Evolutionary conservation across 1,140 invertebrate genomes (phyloP).

Genomic region (Bombus vancouverensis): DNA sequence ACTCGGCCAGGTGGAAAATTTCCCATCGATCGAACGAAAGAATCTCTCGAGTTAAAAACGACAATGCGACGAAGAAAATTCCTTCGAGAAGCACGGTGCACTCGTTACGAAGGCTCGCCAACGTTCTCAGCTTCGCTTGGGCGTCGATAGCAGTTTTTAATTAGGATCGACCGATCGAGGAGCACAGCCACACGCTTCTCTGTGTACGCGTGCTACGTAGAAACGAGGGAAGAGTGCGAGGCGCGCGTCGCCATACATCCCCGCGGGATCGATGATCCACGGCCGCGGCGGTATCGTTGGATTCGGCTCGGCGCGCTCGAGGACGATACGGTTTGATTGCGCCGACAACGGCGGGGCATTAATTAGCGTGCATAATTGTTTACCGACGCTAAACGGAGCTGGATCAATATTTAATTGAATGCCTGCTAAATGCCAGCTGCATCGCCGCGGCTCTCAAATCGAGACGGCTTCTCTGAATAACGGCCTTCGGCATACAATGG

Average conservation of each 20-base stretch:
- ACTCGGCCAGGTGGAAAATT: not conserved
- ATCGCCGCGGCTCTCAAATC: constrained; percentile 77
- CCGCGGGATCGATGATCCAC: constrained; percentile 64
- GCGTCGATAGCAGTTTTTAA: constrained; percentile 48
- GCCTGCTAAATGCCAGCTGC: constrained; percentile 80
- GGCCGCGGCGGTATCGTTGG: constrained; percentile 35
- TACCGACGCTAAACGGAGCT: constrained; percentile 79
- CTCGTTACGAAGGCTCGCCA: not conserved
- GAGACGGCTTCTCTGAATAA: constrained; percentile 74
- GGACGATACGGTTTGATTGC: constrained; percentile 77
- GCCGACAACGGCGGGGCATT: constrained; percentile 78
- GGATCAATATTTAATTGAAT: constrained; percentile 83
- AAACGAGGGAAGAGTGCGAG: constrained; percentile 6
- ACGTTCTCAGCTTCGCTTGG: not conserved
- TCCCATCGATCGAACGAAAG: not conserved
- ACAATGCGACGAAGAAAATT: constrained; percentile 7
- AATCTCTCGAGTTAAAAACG: constrained; percentile 11
- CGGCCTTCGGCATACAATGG: constrained; percentile 65
- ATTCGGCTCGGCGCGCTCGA: constrained; percentile 58
- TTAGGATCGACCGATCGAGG: constrained; percentile 55
- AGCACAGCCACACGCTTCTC: not conserved
- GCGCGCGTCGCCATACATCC: constrained; percentile 7
- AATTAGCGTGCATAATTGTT: constrained; percentile 82
- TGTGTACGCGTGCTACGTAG: not conserved
- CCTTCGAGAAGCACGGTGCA: not conserved